Evolutionary conservation across 2,888 invertebrate species (phyloP), one percentile per base, ranked within the genome.

Genomic region (Drosophila vallismaia): DNA sequence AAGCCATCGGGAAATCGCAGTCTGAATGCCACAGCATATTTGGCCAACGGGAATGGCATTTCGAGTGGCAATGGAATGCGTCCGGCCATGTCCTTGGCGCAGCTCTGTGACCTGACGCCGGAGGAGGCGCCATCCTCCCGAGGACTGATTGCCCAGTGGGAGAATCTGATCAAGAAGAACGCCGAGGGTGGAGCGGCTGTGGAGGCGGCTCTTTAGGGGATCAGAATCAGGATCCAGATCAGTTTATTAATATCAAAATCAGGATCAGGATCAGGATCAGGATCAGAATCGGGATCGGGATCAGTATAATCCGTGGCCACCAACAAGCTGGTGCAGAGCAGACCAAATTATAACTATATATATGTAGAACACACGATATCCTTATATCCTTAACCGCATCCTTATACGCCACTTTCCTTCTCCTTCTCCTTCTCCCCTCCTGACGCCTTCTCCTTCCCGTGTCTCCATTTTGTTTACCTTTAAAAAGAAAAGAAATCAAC

Each of bases 101-200:
- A 94, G 87, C 90, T 95, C 63, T 95, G 95, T 89, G 94, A 94
- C 88, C 92, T 94, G 52, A 92, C 92, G 49, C 94, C 94, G 29
- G 94, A 94, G 26, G 94, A 94, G 86, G 94, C 94, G 52, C 95
- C 95, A 10, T 95, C 95, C 85, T 95, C 95, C 45, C 94, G 94
- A 71, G 92, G 94, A 46, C 93, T 96, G 71, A 96, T 96, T 86
- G 95, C 95, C 76, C 95, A 95, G 91, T 96, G 96, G 95, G 96
- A 96, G 91, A 95, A 94, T 70, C 93, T 96, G 78, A 96, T 96
- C 77, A 94, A 94, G 81, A 93, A 94, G 75, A 90, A 90, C 60
- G 87, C 89, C 49, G 82, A 82, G 51, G 76, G 71, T 1, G 72
- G 63, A 10, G 50, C 58, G 31, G 51, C 42, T 14, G 66, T 77